A percentile compares a stretch with the other conserved stretches of the same genome.
These are phyloP conservation scores for Cyanoliseus patagonus DNA, from an alignment of 2,113 vertebrate species.

Conservation along the genomic window DNA sequence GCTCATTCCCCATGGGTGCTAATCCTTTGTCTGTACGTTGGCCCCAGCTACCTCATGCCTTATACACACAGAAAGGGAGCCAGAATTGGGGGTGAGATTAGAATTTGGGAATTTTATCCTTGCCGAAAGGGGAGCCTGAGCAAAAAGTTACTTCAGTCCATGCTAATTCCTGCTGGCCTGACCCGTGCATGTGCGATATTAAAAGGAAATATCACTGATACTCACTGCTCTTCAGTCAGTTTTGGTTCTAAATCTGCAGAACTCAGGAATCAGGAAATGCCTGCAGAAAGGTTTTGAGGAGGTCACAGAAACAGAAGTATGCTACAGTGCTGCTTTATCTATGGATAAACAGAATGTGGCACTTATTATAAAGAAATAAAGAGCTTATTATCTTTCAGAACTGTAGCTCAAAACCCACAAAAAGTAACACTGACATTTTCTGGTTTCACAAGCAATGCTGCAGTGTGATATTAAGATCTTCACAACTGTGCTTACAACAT, in stretches of 20 bases:
- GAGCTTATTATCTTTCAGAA: not conserved
- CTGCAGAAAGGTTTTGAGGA: constrained; percentile 36
- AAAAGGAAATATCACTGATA: constrained; percentile 10
- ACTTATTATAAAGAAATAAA: not conserved
- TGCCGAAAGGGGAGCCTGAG: not conserved
- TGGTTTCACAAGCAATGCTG: not conserved
- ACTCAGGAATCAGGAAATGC: constrained; percentile 18
- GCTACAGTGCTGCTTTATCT: not conserved
- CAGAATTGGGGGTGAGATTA: not conserved
- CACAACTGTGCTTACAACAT: not conserved
- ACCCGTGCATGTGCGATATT: rapidly evolving
- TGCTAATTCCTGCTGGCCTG: not conserved
- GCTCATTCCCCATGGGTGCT: not conserved
- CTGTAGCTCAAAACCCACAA: not conserved
- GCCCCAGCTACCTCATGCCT: not conserved
- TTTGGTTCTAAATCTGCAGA: constrained; percentile 3
- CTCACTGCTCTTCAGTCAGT: not conserved
- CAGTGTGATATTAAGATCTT: not conserved
- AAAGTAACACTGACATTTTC: not conserved
- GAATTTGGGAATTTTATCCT: not conserved
- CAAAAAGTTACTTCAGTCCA: not conserved
- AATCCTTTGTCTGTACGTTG: not conserved
- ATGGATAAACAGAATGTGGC: constrained; percentile 26
- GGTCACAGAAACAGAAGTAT: constrained; percentile 23
- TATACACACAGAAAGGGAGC: not conserved